Conservation (phyloP, 2,888 invertebrate species). For the Tigriopus californicus region DNA sequence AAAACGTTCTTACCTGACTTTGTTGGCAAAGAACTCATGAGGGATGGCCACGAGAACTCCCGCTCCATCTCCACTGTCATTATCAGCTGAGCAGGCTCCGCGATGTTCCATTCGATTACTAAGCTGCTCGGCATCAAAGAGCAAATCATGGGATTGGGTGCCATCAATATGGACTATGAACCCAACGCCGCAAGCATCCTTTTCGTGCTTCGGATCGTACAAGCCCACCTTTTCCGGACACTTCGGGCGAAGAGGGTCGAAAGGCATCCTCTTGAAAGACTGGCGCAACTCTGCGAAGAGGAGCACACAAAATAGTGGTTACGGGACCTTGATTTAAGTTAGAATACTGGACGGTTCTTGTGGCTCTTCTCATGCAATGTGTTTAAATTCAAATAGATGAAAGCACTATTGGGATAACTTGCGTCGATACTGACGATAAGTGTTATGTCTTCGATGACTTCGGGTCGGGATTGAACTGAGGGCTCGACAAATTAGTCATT, state of each 20-base stretch:
- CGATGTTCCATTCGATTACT: conserved; percentile 83
- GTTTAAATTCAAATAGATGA: no score
- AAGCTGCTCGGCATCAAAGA: conserved; percentile 4
- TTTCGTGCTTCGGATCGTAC: conserved; percentile 87
- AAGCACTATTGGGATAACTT: no score
- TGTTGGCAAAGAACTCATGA: conserved; percentile 69
- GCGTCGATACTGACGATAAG: no score
- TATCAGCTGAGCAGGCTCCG: conserved; percentile 96
- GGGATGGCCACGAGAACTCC: conserved; percentile 93
- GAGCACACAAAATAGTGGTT: conserved; percentile 10
- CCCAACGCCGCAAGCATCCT: conserved; percentile 96
- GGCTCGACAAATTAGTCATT: no score
- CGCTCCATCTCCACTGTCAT: conserved; percentile 97
- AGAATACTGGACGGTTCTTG: no score
- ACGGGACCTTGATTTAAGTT: no score
- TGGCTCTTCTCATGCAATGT: no score
- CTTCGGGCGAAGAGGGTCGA: conserved; percentile 22
- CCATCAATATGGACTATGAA: conserved; percentile 98
- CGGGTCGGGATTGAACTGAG: no score
- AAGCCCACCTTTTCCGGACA: conserved; percentile 65
- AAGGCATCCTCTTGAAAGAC: conserved; percentile 1
- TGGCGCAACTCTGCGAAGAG: neutral
- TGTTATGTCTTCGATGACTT: no score
- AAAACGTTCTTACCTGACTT: conserved; percentile 44
- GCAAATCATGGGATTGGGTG: conserved; percentile 58